Percentiles rank a stretch among this genome's conserved stretches.
Conservation (phyloP, 37 sponge, comb jelly and placozoan genomes). For the Cladorhizidae sp. region DNA sequence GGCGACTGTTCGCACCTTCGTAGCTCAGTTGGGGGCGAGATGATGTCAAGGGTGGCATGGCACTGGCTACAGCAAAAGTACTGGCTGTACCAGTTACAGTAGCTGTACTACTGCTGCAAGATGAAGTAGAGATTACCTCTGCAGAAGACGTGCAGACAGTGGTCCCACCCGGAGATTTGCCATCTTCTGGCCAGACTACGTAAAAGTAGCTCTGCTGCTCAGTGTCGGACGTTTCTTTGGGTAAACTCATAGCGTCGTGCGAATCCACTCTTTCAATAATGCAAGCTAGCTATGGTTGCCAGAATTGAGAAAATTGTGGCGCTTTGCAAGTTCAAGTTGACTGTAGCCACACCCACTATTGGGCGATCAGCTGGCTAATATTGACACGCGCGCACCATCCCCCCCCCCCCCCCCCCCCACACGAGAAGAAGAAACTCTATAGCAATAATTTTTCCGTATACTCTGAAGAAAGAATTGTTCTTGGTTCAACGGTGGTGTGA, state of each 20-base stretch:
- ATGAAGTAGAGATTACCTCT: not conserved
- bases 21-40: not conserved
- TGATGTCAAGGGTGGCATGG: not conserved
- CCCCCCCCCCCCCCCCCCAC: too few species aligned
- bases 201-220: conserved; percentile 44
- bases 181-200: conserved; percentile 65
- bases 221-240: not conserved
- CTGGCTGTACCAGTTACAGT: not conserved
- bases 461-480: too few species aligned
- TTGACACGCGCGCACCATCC: too few species aligned
- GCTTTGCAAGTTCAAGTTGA: too few species aligned
- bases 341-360: not conserved
- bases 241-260: not conserved
- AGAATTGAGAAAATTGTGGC: too few species aligned
- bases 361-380: not conserved
- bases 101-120: not conserved
- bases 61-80: not conserved
- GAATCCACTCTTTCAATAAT: too few species aligned
- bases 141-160: not conserved
- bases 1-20: not conserved
- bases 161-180: not conserved
- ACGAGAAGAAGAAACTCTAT: too few species aligned
- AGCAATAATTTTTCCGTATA: too few species aligned
- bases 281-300: too few species aligned
- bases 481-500: too few species aligned